Evolutionary conservation across 2,113 vertebrate genomes (phyloP).

Genomic region (Columba livia): DNA sequence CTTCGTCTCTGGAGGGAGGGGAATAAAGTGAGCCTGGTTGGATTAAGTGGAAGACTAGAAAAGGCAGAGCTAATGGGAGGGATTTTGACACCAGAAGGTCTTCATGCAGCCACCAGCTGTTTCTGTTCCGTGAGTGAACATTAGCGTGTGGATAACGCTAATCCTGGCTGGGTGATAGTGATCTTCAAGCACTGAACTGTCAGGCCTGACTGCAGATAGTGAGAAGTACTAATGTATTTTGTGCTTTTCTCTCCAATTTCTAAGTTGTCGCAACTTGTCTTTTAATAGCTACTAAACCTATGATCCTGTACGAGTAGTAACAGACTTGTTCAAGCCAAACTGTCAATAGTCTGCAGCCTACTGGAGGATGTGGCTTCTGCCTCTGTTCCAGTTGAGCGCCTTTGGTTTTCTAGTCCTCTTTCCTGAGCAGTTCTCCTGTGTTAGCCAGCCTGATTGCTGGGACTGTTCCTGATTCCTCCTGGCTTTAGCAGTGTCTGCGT

Average conservation of each 20-base stretch:
- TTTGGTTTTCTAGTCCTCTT: not conserved
- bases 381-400: not conserved
- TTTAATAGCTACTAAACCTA: not conserved
- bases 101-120: slow-evolving; percentile 10
- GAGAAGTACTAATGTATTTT: not conserved
- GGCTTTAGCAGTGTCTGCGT: not conserved
- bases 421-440: not conserved
- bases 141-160: slow-evolving; percentile 44
- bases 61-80: not conserved
- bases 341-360: not conserved
- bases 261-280: not conserved
- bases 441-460: not conserved
- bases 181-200: not conserved
- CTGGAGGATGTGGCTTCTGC: not conserved
- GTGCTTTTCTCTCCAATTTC: not conserved
- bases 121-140: not conserved
- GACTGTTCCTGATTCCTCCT: not conserved
- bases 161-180: not conserved
- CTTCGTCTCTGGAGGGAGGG: not conserved
- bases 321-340: not conserved
- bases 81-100: not conserved
- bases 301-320: not conserved
- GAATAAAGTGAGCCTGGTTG: not conserved
- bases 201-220: fast-evolving
- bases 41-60: slow-evolving; percentile 18